Percentiles rank a stretch among this genome's conserved stretches.
Evolutionary conservation across 1,140 invertebrate species (phyloP).

Genomic region (Pachyrhynchus sulphureomaculatus): DNA sequence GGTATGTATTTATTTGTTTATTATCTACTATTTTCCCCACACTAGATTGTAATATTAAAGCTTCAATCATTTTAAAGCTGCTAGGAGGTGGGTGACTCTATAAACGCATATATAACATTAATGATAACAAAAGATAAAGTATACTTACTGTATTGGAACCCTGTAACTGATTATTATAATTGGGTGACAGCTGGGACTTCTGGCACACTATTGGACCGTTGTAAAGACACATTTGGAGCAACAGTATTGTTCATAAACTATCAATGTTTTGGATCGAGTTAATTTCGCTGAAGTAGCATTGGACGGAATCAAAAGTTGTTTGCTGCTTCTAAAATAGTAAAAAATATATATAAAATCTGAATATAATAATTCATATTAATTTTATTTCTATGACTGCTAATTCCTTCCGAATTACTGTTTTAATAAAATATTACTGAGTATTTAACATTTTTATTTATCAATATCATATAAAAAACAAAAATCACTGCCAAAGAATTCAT

Average conservation of each 20-base stretch:
- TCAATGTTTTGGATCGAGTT: constrained; percentile 68
- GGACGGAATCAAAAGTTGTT: constrained; percentile 65
- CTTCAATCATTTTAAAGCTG: too few species aligned
- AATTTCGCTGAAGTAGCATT: constrained; percentile 65
- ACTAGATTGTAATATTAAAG: too few species aligned
- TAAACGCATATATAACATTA: not conserved
- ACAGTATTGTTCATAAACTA: constrained; percentile 77
- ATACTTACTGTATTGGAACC: constrained; percentile 27
- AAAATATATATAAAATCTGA: constrained; percentile 37
- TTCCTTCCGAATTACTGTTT: too few species aligned
- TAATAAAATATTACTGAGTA: too few species aligned
- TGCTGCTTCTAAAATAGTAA: constrained; percentile 59
- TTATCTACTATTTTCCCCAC: too few species aligned
- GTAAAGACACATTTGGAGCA: constrained; percentile 75
- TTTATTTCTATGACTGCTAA: too few species aligned
- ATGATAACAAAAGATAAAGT: too few species aligned
- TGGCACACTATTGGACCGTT: constrained; percentile 67
- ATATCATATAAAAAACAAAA: too few species aligned
- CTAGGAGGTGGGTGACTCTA: not conserved
- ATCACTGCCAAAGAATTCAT: too few species aligned
- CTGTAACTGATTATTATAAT: constrained; percentile 51
- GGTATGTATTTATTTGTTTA: too few species aligned
- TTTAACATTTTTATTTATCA: too few species aligned
- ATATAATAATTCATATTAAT: too few species aligned
- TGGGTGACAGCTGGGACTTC: constrained; percentile 72